Percentiles rank a stretch among this genome's conserved stretches.
These are phyloP conservation scores for Lomographa bimaculata DNA, from an alignment of 2,888 invertebrate species.

Conservation along the genomic window DNA sequence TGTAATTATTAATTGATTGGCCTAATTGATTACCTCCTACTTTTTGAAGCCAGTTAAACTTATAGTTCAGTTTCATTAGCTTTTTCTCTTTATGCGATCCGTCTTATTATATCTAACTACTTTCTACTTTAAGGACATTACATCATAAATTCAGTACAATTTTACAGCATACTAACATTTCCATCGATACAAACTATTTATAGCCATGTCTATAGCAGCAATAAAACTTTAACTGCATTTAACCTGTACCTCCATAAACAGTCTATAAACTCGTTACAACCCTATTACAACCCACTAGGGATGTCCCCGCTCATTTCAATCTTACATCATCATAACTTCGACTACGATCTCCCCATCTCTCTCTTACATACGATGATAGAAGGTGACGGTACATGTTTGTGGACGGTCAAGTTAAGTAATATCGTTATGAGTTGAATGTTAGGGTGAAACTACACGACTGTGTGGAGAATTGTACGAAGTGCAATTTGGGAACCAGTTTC, in stretches of 20 bases:
- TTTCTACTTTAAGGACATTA: too few relatives aligned
- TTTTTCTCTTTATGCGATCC: too few relatives aligned
- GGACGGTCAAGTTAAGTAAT: constrained; percentile 20
- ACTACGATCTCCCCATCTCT: constrained; percentile 3
- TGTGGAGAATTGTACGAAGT: neutral
- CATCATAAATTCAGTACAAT: too few relatives aligned
- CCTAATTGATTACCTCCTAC: too few relatives aligned
- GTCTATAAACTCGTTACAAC: constrained; percentile 26
- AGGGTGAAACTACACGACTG: constrained; percentile 6
- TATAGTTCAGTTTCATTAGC: too few relatives aligned
- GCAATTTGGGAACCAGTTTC: too few relatives aligned
- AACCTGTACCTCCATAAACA: constrained; percentile 21
- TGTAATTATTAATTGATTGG: too few relatives aligned
- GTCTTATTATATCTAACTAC: too few relatives aligned
- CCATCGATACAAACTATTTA: constrained; percentile 4
- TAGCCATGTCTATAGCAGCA: too few relatives aligned
- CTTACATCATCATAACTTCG: constrained; percentile 21
- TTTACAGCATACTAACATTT: neutral
- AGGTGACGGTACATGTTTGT: constrained; percentile 5
- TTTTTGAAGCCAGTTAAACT: too few relatives aligned
- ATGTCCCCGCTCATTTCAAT: constrained; percentile 20
- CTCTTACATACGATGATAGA: constrained; percentile 2
- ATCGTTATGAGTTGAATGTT: constrained; percentile 14
- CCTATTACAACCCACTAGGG: constrained; percentile 17
- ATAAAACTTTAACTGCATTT: constrained; percentile 16